Percentiles rank a stretch among this genome's conserved stretches.
Conservation (phyloP, 1,140 invertebrate species). For the Globodera rostochiensis region DNA sequence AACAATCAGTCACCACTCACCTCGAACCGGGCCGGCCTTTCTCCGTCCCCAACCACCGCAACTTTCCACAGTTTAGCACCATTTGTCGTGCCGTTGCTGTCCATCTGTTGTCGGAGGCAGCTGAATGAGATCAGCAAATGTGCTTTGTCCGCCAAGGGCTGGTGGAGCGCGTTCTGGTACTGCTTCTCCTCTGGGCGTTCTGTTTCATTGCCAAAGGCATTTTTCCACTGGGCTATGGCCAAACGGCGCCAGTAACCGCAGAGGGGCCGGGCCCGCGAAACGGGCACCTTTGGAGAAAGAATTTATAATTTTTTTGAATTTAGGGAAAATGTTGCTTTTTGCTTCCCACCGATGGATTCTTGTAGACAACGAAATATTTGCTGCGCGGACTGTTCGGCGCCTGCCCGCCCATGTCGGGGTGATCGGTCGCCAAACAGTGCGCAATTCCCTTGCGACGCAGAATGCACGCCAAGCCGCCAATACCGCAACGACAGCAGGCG, state of each 20-base stretch:
- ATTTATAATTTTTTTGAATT: neutral
- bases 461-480: conserved; percentile 11
- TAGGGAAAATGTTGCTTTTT: conserved; percentile 18
- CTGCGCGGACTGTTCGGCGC: conserved; percentile 1
- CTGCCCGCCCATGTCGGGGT: conserved; percentile 39
- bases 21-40: neutral
- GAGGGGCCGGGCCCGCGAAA: neutral
- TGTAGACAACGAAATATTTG: conserved; percentile 47
- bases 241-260: conserved; percentile 18
- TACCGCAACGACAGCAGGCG: conserved; percentile 35
- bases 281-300: conserved; percentile 6
- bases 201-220: neutral
- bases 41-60: neutral
- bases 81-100: neutral
- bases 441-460: conserved; percentile 20
- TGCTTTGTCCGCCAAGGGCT: conserved; percentile 12
- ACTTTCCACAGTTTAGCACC: neutral
- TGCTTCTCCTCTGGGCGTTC: neutral
- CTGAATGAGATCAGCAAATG: conserved; percentile 15
- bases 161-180: conserved; percentile 2
- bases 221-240: conserved; percentile 24
- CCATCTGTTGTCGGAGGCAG: conserved; percentile 9
- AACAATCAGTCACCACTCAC: neutral
- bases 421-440: conserved; percentile 36
- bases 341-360: conserved; percentile 50